Conservation (phyloP, 1,140 invertebrate genomes). For the Macrobrachium rosenbergii region DNA sequence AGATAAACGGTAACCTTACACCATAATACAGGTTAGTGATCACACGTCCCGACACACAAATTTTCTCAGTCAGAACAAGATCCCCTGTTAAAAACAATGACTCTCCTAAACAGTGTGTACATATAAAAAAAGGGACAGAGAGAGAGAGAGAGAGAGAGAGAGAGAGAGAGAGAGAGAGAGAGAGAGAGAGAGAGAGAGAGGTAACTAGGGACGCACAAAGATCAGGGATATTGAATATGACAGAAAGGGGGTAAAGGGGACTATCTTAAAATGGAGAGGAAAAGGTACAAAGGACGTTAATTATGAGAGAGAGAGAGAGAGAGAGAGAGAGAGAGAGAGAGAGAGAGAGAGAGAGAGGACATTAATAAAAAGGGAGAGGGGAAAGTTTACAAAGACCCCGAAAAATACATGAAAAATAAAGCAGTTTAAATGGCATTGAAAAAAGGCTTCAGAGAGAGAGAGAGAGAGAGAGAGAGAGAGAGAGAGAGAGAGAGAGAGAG, state of each 20-base stretch:
- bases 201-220: background rate
- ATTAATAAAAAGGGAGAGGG: too few species aligned
- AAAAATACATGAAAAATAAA: constrained; percentile 1
- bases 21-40: too few species aligned
- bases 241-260: constrained; percentile 5
- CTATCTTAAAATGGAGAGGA: too few species aligned
- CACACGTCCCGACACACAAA: too few species aligned
- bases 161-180: constrained; percentile 41
- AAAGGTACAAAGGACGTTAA: too few species aligned
- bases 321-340: constrained; percentile 34
- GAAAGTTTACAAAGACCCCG: background rate
- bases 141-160: constrained; percentile 1
- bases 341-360: constrained; percentile 17
- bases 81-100: too few species aligned
- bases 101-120: background rate
- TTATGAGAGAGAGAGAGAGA: constrained; percentile 23
- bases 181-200: background rate
- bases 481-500: constrained; percentile 5
- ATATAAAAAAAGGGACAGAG: constrained; percentile 30
- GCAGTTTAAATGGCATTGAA: background rate
- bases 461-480: background rate
- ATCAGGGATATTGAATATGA: background rate
- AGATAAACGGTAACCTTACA: too few species aligned
- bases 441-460: constrained; percentile 11
- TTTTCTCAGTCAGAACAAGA: background rate